Conservation (phyloP, 2,888 invertebrate genomes). For the Sabellastarte sp. region DNA sequence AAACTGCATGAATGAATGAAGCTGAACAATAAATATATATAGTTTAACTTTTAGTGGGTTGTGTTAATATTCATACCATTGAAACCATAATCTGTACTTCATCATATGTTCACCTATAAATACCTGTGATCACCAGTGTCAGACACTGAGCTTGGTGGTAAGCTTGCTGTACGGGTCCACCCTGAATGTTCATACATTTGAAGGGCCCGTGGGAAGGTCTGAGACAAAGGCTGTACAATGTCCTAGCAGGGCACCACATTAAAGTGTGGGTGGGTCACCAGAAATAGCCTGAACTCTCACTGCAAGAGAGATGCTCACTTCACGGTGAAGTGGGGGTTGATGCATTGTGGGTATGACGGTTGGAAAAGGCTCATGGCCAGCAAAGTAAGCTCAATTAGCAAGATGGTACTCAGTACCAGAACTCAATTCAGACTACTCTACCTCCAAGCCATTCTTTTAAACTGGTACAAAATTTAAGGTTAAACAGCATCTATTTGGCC, state of each 20-base stretch:
- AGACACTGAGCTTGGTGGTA: not conserved
- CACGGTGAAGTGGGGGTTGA: not conserved
- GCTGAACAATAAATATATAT: too few relatives aligned
- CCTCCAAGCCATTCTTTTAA: not conserved
- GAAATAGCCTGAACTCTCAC: not conserved
- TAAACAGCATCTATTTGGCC: too few relatives aligned
- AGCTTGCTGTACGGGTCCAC: constrained; percentile 3
- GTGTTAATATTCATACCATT: too few relatives aligned
- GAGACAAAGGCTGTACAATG: constrained; percentile 1
- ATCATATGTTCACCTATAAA: too few relatives aligned
- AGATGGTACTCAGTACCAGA: not conserved
- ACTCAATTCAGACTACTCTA: constrained; percentile 8
- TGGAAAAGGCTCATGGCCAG: constrained; percentile 3
- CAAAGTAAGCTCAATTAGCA: not conserved
- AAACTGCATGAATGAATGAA: too few relatives aligned
- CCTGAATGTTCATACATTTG: too few relatives aligned
- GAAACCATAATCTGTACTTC: too few relatives aligned
- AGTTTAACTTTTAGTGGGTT: too few relatives aligned
- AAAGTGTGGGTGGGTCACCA: constrained; percentile 3
- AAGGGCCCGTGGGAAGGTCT: constrained; percentile 5
- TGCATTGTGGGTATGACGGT: not conserved
- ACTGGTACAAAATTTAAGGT: too few relatives aligned
- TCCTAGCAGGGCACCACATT: not conserved
- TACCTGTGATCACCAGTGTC: not conserved
- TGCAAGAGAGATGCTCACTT: not conserved